Percentiles rank a stretch among this genome's conserved stretches.
Conservation (phyloP, 2,888 invertebrate species). For the Melieria crassipennis region DNA sequence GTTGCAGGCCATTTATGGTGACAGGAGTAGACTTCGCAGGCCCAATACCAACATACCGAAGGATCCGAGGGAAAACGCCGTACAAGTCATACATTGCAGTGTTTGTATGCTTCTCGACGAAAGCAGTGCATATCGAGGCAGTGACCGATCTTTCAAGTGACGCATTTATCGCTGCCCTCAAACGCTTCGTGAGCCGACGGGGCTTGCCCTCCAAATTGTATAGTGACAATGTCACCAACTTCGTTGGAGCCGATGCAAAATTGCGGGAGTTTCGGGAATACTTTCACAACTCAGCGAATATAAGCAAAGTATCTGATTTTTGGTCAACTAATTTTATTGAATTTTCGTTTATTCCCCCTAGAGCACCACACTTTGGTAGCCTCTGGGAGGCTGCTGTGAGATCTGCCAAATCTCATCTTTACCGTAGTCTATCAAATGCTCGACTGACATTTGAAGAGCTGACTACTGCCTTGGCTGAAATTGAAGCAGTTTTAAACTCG, state of each 20-base stretch:
- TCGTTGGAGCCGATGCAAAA: constrained; percentile 19
- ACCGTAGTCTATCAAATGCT: constrained; percentile 30
- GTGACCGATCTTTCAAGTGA: constrained; percentile 13
- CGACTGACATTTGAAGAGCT: constrained; percentile 39
- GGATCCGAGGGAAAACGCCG: constrained; percentile 29
- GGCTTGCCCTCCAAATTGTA: constrained; percentile 24
- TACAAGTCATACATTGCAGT: background rate
- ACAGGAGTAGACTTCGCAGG: constrained; percentile 27
- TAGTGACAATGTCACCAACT: constrained; percentile 28
- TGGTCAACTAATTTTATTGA: constrained; percentile 11
- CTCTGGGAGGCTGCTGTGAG: constrained; percentile 30
- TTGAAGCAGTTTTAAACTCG: constrained; percentile 39
- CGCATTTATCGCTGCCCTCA: constrained; percentile 29
- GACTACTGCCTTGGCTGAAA: constrained; percentile 34
- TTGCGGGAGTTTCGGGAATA: constrained; percentile 24
- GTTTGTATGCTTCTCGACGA: constrained; percentile 31
- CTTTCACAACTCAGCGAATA: constrained; percentile 4
- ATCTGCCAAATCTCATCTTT: constrained; percentile 35
- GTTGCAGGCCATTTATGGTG: constrained; percentile 12
- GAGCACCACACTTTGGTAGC: constrained; percentile 41
- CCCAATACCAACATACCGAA: constrained; percentile 23
- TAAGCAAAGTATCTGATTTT: background rate
- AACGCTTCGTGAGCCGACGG: constrained; percentile 34
- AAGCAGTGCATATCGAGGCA: constrained; percentile 31
- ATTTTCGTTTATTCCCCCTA: constrained; percentile 36